A percentile compares a stretch with the other conserved stretches of the same genome.
Evolutionary conservation across 1,140 invertebrate species (phyloP).

Genomic region (Ceratina calcarata): DNA sequence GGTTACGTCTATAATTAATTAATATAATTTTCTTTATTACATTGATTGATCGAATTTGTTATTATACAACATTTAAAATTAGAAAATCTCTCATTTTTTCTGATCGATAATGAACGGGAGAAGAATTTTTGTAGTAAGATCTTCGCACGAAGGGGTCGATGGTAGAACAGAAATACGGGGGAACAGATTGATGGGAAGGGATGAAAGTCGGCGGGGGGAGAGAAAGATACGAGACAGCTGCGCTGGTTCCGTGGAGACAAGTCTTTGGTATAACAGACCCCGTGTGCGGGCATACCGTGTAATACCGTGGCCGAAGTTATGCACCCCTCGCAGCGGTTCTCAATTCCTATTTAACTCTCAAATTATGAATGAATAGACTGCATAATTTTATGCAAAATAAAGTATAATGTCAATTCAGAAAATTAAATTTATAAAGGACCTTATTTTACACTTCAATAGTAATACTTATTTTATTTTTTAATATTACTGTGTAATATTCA

Average conservation of each 20-base stretch:
- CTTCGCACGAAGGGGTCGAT: conserved; percentile 44
- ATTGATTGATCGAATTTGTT: too few species aligned
- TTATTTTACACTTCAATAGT: too few species aligned
- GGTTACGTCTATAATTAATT: too few species aligned
- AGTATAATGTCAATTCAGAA: too few species aligned
- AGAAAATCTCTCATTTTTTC: too few species aligned
- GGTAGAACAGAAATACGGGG: conserved; percentile 55
- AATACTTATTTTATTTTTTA: too few species aligned
- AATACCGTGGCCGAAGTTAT: conserved; percentile 58
- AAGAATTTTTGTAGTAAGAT: conserved; percentile 12
- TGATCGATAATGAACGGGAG: too few species aligned
- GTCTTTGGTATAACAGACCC: conserved; percentile 63
- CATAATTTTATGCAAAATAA: too few species aligned
- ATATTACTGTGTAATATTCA: too few species aligned
- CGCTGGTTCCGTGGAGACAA: conserved; percentile 68
- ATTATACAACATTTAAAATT: too few species aligned
- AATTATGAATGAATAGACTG: neutral
- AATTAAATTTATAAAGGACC: too few species aligned
- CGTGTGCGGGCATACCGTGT: conserved; percentile 55
- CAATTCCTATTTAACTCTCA: conserved; percentile 39
- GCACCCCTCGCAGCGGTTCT: conserved; percentile 68
- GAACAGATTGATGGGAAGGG: conserved; percentile 61
- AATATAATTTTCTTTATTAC: too few species aligned
- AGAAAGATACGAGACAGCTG: conserved; percentile 72
- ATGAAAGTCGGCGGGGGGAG: conserved; percentile 54